Evolutionary conservation across 2,888 invertebrate species (phyloP), one percentile per base, ranked within the genome.

Genomic region (Physocephala rufipes): DNA sequence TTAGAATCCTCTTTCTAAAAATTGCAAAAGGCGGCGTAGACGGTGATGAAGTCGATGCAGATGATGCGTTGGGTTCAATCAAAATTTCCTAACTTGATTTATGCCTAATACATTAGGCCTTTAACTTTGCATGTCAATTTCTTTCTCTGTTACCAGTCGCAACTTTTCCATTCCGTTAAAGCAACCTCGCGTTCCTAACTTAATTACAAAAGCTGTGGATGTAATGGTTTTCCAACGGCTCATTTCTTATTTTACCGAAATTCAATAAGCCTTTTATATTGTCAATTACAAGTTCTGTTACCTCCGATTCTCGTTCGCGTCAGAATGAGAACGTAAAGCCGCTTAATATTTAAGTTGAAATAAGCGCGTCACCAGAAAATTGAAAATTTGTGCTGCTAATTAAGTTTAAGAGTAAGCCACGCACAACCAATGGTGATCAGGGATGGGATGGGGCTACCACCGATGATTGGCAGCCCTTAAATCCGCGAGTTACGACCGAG

Each of bases 131-230:
- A 15, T 21, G 21, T n/a, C 21, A n/a, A 21, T n/a, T 12, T 53
- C 1, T 12, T 53, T 15, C 58, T 28, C 15, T 5, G 21, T 5
- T 24, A 5, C 53, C 53, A 5, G 58, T 28, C 58, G 5, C 21
- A 21, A 0, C 24, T 2, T 16, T 19, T 15, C 0, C 55, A 13
- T 4, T 15, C 1, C 51, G 2, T 21, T 16, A 7, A 16, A 7
- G 51, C 43, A 13, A n/a, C 16, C 47, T 59, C 36, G 51, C 59
- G 21, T 30, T 61, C 61, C 36, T 61, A 61, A 68, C 82, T 83
- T 84, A 83, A 83, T 83, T 83, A 84, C 81, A 82, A 79, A 75
- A 78, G 84, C 81, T 83, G 83, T 82, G 79, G 77, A 77, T 58
- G n/a, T n/a, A n/a, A n/a, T n/a, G n/a, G 81, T 80, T 82, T 82